A percentile compares a stretch with the other conserved stretches of the same genome.
These are phyloP conservation scores for Tragelaphus scriptus DNA, from an alignment of 2,113 vertebrate species.

Conservation along the genomic window DNA sequence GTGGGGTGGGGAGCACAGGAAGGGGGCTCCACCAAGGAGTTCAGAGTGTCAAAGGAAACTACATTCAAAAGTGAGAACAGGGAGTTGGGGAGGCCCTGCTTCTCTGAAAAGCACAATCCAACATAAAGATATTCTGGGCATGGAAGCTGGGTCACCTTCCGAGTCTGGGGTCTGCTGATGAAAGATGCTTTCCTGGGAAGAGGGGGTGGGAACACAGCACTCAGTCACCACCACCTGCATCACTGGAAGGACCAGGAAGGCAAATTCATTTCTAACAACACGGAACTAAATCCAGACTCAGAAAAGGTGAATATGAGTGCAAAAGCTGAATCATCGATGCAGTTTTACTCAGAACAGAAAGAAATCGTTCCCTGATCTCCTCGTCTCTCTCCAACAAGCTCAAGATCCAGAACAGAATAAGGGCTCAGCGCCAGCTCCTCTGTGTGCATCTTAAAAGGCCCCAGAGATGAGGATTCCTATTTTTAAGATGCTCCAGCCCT, in stretches of 20 bases:
- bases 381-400: neutral
- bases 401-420: neutral
- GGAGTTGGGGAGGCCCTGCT: rapidly evolving
- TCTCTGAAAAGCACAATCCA: neutral
- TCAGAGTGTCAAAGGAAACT: neutral
- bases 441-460: neutral
- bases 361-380: neutral
- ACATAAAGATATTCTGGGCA: neutral
- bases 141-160: neutral
- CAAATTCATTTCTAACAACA: neutral
- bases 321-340: rapidly evolving
- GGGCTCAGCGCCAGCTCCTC: neutral
- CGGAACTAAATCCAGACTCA: neutral
- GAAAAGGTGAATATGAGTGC: neutral
- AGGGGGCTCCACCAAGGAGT: neutral
- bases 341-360: neutral
- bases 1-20: neutral
- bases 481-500: neutral
- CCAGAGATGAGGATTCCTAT: neutral
- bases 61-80: neutral
- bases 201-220: neutral
- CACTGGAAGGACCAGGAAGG: neutral
- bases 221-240: neutral
- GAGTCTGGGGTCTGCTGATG: neutral
- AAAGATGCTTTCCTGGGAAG: neutral